Evolutionary conservation across 2,888 invertebrate genomes (phyloP).

Genomic region (Torymus auratus): DNA sequence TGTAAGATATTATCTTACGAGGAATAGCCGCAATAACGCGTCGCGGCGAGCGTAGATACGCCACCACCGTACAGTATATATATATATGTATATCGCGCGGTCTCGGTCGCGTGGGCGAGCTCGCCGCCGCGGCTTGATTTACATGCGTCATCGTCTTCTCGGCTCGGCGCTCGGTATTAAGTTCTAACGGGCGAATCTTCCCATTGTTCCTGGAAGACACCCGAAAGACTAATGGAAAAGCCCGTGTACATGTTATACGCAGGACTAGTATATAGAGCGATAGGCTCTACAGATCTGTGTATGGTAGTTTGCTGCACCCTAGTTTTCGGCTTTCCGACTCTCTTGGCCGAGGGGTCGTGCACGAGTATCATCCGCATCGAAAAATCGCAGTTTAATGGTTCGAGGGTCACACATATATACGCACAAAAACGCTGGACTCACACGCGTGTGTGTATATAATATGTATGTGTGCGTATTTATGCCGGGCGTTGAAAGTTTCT

Average conservation of each 20-base stretch:
- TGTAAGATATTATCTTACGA: slow-evolving; percentile 55
- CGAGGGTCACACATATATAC: slow-evolving; percentile 7
- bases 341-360: slow-evolving; percentile 1
- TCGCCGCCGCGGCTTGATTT: slow-evolving; percentile 44
- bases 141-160: slow-evolving; percentile 56
- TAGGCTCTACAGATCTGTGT: too few species aligned
- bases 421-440: background rate
- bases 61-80: background rate
- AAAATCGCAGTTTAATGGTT: slow-evolving; percentile 57
- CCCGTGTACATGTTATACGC: background rate
- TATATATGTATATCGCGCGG: slow-evolving; percentile 3
- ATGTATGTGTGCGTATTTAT: too few species aligned
- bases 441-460: too few species aligned
- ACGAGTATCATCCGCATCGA: slow-evolving; percentile 32
- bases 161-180: slow-evolving; percentile 32
- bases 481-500: slow-evolving; percentile 39
- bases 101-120: slow-evolving; percentile 9
- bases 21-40: slow-evolving; percentile 23
- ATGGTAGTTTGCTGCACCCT: slow-evolving; percentile 26
- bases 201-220: slow-evolving; percentile 19
- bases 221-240: slow-evolving; percentile 55
- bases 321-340: slow-evolving; percentile 39
- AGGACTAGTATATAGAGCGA: too few species aligned
- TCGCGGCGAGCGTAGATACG: background rate
- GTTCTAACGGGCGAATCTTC: slow-evolving; percentile 47